Evolutionary conservation across 1,140 invertebrate species (phyloP).

Genomic region (Thaumetopoea pityocampa): DNA sequence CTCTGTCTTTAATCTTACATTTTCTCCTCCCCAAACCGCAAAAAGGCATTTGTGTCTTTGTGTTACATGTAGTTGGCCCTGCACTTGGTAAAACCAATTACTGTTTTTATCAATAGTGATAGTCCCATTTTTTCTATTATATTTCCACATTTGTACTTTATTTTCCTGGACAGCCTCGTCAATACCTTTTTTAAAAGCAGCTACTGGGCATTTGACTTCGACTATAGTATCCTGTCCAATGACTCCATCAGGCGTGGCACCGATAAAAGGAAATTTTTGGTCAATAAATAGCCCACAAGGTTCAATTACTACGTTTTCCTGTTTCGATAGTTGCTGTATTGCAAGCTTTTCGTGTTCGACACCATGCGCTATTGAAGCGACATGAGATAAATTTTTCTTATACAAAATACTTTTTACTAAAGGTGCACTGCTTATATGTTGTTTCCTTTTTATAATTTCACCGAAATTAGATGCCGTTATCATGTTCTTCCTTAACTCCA

Average conservation of each 20-base stretch:
- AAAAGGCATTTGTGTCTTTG: slow-evolving; percentile 13
- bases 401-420: slow-evolving; percentile 22
- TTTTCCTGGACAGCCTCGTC: background rate
- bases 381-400: slow-evolving; percentile 16
- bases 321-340: slow-evolving; percentile 29
- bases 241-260: slow-evolving; percentile 9
- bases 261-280: slow-evolving; percentile 10
- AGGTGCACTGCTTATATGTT: slow-evolving; percentile 6
- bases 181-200: background rate
- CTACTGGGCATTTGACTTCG: slow-evolving; percentile 3
- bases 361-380: slow-evolving; percentile 30
- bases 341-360: slow-evolving; percentile 35
- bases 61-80: slow-evolving; percentile 25
- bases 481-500: slow-evolving; percentile 27
- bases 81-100: slow-evolving; percentile 24
- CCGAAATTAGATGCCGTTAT: slow-evolving; percentile 45
- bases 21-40: slow-evolving; percentile 19
- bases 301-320: slow-evolving; percentile 6
- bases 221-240: slow-evolving; percentile 7
- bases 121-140: slow-evolving; percentile 11
- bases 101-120: slow-evolving; percentile 12
- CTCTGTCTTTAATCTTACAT: slow-evolving; percentile 11
- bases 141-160: slow-evolving; percentile 3
- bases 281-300: slow-evolving; percentile 14
- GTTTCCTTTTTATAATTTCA: slow-evolving; percentile 6